Conservation (phyloP, 2,888 invertebrate species). For the Gnatocerus cornutus region DNA sequence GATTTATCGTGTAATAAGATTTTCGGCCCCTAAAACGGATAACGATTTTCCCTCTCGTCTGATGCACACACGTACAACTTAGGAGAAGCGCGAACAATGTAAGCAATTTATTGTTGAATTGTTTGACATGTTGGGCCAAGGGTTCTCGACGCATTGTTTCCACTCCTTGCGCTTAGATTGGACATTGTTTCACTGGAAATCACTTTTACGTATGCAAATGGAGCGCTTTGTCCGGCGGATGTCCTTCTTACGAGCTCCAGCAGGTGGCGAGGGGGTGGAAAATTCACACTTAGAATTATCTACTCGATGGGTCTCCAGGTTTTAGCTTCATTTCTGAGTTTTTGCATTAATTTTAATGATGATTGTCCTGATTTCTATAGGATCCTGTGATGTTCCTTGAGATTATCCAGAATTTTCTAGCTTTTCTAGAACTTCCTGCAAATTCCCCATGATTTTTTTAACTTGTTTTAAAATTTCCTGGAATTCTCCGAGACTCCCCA, state of each 20-base stretch:
- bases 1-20: constrained; percentile 48
- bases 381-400: too few species aligned
- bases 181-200: constrained; percentile 64
- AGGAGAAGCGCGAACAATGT: constrained; percentile 61
- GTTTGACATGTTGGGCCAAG: constrained; percentile 63
- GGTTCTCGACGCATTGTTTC: constrained; percentile 62
- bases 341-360: too few species aligned
- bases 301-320: too few species aligned
- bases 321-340: too few species aligned
- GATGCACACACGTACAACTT: constrained; percentile 20
- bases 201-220: constrained; percentile 42
- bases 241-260: constrained; percentile 1
- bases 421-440: too few species aligned
- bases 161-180: constrained; percentile 61
- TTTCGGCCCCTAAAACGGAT: constrained; percentile 34
- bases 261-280: constrained; percentile 1
- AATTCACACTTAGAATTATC: too few species aligned
- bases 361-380: too few species aligned
- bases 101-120: constrained; percentile 65
- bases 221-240: constrained; percentile 18
- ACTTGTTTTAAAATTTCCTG: too few species aligned
- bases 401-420: too few species aligned
- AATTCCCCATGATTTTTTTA: too few species aligned
- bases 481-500: too few species aligned
- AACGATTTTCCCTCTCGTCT: constrained; percentile 33